These are phyloP conservation scores for Aromia moschata DNA, from an alignment of 2,888 invertebrate species.

Conservation along the genomic window DNA sequence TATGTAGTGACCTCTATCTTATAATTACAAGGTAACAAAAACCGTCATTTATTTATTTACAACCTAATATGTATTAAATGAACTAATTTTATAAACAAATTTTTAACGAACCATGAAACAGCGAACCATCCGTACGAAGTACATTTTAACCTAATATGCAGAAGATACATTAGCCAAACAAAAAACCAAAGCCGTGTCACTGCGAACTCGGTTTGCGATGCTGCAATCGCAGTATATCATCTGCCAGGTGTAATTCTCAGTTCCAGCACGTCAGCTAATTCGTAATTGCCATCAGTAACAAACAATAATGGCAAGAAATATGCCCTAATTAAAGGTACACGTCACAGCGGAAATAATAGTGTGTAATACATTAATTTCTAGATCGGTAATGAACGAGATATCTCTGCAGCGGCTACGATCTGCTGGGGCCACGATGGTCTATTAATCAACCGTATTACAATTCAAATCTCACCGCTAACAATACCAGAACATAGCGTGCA, in stretches of 20 bases:
- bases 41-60: no score
- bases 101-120: no score
- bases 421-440: conserved; percentile 39
- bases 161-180: no score
- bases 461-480: conserved; percentile 40
- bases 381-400: conserved; percentile 40
- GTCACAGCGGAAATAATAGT: conserved; percentile 37
- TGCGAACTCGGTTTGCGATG: not conserved
- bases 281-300: conserved; percentile 16
- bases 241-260: not conserved
- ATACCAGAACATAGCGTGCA: conserved; percentile 41
- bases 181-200: no score
- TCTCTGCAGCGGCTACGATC: conserved; percentile 39
- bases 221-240: not conserved
- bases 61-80: no score
- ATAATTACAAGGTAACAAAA: no score
- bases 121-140: no score
- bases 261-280: not conserved
- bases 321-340: conserved; percentile 37
- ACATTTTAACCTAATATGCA: no score
- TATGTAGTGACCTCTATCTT: no score
- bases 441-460: conserved; percentile 46
- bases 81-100: no score
- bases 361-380: conserved; percentile 41
- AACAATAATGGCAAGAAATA: conserved; percentile 24